Conservation (phyloP, 2,888 invertebrate genomes). For the Stenchaetothrips biformis region DNA sequence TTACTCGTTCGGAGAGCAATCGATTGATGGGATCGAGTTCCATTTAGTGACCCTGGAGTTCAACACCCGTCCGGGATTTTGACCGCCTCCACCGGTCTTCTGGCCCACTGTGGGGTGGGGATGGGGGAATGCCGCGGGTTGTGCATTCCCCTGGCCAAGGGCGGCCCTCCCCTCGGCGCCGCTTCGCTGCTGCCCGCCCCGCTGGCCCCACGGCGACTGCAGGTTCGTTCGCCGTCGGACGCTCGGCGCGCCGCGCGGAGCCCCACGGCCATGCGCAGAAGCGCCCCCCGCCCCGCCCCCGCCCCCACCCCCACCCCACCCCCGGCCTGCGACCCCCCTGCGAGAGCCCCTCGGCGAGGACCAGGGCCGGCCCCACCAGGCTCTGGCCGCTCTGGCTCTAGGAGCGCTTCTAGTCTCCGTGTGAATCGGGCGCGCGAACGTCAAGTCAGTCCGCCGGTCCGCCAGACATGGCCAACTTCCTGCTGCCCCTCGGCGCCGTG, state of each 20-base stretch:
- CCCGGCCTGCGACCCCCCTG: neutral
- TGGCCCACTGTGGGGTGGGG: too few species aligned
- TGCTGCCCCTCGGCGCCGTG: constrained; percentile 7
- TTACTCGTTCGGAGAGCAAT: too few species aligned
- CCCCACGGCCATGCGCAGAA: neutral
- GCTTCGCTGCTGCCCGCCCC: too few species aligned
- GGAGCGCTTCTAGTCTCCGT: neutral
- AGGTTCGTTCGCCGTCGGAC: too few species aligned
- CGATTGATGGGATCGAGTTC: too few species aligned
- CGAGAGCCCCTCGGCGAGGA: neutral
- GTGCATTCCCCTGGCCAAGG: too few species aligned
- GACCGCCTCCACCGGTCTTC: too few species aligned
- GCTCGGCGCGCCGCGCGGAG: neutral
- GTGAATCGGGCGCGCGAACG: neutral
- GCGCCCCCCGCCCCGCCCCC: neutral
- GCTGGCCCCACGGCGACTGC: too few species aligned
- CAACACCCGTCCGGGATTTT: too few species aligned
- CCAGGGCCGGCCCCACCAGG: neutral
- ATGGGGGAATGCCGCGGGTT: too few species aligned
- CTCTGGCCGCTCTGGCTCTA: neutral
- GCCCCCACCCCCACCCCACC: neutral
- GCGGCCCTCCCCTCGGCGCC: too few species aligned
- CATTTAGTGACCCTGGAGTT: too few species aligned
- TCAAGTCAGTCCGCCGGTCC: neutral
- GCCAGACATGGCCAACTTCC: constrained; percentile 15